phyloP scores from a whole-genome alignment of 23 tunicate genomes.

The Clavelina lepadiformis region DNA sequence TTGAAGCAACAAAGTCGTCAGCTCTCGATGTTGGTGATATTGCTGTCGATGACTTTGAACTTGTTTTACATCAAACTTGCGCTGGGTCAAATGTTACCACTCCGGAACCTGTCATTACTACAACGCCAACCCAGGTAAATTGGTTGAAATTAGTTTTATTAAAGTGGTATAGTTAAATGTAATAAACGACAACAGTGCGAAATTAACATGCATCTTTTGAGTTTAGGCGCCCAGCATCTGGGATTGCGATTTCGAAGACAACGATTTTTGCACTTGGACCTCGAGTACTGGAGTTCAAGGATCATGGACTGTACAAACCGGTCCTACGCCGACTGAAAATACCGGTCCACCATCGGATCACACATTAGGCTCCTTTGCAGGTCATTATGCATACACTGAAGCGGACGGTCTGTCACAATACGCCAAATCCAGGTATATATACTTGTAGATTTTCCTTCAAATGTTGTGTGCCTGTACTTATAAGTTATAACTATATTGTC shows the following conservation, averaged over 20 bases:
- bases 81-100: conserved; percentile 31
- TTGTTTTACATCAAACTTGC: conserved; percentile 48
- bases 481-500: too few species aligned
- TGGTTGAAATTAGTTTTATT: too few species aligned
- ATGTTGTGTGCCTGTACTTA: too few species aligned
- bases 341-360: conserved; percentile 95
- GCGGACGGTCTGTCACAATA: conserved; percentile 23
- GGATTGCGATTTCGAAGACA: conserved; percentile 82
- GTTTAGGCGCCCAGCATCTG: conserved; percentile 72
- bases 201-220: not conserved
- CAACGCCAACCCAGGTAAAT: conserved; percentile 58
- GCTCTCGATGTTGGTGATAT: conserved; percentile 65
- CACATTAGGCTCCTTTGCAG: conserved; percentile 33
- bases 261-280: conserved; percentile 58
- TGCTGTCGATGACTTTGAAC: conserved; percentile 70
- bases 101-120: conserved; percentile 38
- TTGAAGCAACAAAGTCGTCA: conserved; percentile 71
- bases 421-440: conserved; percentile 50
- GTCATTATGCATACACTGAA: conserved; percentile 65
- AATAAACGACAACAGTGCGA: not conserved
- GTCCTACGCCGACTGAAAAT: conserved; percentile 51
- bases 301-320: conserved; percentile 35
- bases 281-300: conserved; percentile 6
- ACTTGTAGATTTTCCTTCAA: conserved; percentile 1
- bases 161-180: too few species aligned